Base-by-base conservation (phyloP, 64 coral and sea anemone species). In the Pachyseris speciosa region DNA sequence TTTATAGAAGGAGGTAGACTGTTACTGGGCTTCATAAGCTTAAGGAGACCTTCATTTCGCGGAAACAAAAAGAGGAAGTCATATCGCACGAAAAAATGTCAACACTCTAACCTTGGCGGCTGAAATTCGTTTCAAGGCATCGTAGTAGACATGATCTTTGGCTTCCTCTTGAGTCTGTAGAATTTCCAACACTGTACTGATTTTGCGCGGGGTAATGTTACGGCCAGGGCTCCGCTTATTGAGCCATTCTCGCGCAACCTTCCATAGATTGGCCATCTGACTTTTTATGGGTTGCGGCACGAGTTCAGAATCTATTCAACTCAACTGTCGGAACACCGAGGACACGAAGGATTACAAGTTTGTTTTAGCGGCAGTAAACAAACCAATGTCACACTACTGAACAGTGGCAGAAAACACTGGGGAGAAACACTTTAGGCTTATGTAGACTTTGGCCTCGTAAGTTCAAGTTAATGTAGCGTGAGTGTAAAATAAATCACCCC, bases 101-200 rank as follows among this genome's bases (percentile, higher is more conserved):
- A 40, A 61, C 34, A 32, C 39, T 22, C 77, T 81, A 25, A 81
- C 77, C 77, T 63, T 81, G 52, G 77, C 37, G 3, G 52, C 77
- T 7, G 89, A 84, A 41, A 92, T 77, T 65, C 89, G 31, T 84
- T 59, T 83, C 5, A 92, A 83, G 6, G 89, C 89, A 49, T 92
- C 89, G 29, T 92, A 92, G 22, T 92, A 85, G 9, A 92, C 89
- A 43, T 84, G 72, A 48, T 92, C 89, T 74, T 85, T 85, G 9
- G 89, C 89, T 37, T 84, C 89, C 84, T 92, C 89, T 72, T 59
- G 51, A 24, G 50, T 85, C 53, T 92, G 72, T 84, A 81, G 53
- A 81, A 81, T 81, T 40, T 81, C 77, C 36, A 81, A 36, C 11
- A 81, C 77, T 40, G 50, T 81, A 37, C 51, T 58, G 53, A 81